Evolutionary conservation across 1,140 invertebrate species (phyloP).

Genomic region (Camponotus pennsylvanicus): DNA sequence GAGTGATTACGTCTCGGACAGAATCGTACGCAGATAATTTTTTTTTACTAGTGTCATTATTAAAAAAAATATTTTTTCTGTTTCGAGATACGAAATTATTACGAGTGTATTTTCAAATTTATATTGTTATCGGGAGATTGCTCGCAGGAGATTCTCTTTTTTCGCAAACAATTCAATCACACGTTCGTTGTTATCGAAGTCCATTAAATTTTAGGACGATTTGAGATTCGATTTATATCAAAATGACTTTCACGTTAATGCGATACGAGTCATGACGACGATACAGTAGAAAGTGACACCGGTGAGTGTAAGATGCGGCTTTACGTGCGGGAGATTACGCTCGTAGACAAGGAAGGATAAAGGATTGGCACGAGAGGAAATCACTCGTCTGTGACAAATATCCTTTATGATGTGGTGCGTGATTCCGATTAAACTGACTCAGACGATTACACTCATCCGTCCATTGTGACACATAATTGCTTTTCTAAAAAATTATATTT

Average conservation of each 20-base stretch:
- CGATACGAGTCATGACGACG: background rate
- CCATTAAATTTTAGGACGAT: background rate
- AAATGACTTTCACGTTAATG: background rate
- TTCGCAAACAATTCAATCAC: background rate
- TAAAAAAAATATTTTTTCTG: background rate
- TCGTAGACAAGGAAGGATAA: conserved; percentile 38
- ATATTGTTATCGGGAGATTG: background rate
- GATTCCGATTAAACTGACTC: conserved; percentile 43
- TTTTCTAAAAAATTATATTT: background rate
- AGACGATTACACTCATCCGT: conserved; percentile 14
- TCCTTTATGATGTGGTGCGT: conserved; percentile 72
- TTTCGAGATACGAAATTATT: background rate
- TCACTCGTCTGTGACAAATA: conserved; percentile 49
- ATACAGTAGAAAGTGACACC: conserved; percentile 1
- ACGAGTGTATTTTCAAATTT: background rate
- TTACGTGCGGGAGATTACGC: background rate
- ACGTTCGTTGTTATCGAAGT: background rate
- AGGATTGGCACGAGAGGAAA: conserved; percentile 39
- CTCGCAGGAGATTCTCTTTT: background rate
- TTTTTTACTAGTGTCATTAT: background rate
- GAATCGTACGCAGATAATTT: background rate
- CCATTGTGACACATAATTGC: background rate
- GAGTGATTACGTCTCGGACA: background rate
- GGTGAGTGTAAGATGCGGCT: background rate
- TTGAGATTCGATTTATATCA: background rate